Conservation (phyloP, 2,797 vertebrate species). For the Serranus cabrilla region DNA sequence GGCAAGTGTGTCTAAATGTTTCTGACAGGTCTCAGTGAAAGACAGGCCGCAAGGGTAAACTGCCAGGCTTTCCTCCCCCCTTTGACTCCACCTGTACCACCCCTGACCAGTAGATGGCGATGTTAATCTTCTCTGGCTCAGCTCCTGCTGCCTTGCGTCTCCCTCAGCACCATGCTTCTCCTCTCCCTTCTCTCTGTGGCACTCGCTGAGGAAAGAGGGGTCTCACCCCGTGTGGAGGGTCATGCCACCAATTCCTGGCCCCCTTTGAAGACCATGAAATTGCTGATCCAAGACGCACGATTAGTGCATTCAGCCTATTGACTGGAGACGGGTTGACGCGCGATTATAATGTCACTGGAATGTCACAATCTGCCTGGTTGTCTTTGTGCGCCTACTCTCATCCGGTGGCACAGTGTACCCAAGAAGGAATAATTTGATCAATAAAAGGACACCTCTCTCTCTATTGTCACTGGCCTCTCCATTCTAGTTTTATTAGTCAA, state of each 20-base stretch:
- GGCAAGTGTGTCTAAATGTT: constrained; percentile 82
- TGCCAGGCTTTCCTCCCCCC: constrained; percentile 46
- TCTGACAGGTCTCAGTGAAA: constrained; percentile 85
- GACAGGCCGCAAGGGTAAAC: constrained; percentile 76
- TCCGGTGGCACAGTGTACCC: constrained; percentile 73
- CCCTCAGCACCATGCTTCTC: constrained; percentile 39
- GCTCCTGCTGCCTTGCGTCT: constrained; percentile 29
- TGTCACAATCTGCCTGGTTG: constrained; percentile 87
- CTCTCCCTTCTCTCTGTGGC: constrained; percentile 51
- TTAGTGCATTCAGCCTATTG: constrained; percentile 83
- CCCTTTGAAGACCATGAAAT: constrained; percentile 86
- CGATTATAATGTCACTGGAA: constrained; percentile 88
- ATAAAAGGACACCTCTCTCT: constrained; percentile 71
- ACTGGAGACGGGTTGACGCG: constrained; percentile 79
- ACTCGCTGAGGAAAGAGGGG: constrained; percentile 70
- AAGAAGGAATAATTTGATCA: constrained; percentile 81
- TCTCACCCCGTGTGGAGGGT: constrained; percentile 82
- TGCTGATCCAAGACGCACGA: constrained; percentile 87
- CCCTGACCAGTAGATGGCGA: constrained; percentile 87
- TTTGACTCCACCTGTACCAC: constrained; percentile 30
- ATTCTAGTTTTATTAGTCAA: constrained; percentile 76
- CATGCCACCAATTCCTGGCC: constrained; percentile 85
- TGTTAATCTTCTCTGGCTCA: constrained; percentile 86
- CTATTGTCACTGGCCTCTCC: constrained; percentile 61
- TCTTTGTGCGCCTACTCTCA: constrained; percentile 72